Conservation (phyloP, 2,888 invertebrate species). For the Hypomecis punctinalis region DNA sequence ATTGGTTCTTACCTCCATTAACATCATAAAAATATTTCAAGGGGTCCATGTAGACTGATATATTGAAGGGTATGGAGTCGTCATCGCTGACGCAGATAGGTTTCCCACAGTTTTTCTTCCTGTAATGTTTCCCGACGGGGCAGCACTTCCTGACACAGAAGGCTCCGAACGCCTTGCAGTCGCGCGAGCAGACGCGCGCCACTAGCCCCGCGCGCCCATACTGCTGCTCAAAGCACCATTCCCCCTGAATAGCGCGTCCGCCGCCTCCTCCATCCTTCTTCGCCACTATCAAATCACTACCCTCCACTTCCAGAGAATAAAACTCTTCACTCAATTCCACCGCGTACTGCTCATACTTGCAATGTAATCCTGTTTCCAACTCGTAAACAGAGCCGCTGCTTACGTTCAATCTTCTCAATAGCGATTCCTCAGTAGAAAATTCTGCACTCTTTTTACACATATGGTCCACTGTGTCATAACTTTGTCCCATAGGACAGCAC, state of each 20-base stretch:
- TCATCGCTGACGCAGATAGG: conserved; percentile 64
- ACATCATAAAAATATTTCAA: conserved; percentile 44
- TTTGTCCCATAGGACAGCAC: conserved; percentile 72
- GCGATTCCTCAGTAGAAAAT: conserved; percentile 55
- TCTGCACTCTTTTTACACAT: conserved; percentile 56
- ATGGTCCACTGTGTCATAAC: conserved; percentile 67
- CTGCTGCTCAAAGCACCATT: conserved; percentile 77
- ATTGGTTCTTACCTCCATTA: conserved; percentile 54
- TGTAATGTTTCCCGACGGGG: conserved; percentile 80
- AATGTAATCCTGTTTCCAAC: conserved; percentile 63
- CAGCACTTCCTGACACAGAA: conserved; percentile 83
- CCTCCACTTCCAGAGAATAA: conserved; percentile 59
- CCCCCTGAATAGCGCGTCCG: conserved; percentile 56
- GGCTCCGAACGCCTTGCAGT: conserved; percentile 65
- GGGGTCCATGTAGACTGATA: conserved; percentile 65
- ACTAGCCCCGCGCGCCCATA: conserved; percentile 52
- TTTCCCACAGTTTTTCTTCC: conserved; percentile 59
- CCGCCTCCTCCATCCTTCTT: conserved; percentile 49
- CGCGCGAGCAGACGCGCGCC: conserved; percentile 67
- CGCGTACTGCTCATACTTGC: conserved; percentile 67
- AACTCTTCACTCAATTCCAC: conserved; percentile 63
- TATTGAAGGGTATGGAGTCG: conserved; percentile 60
- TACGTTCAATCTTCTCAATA: conserved; percentile 55
- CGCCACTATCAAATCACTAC: conserved; percentile 57
- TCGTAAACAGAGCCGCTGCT: conserved; percentile 61